These are phyloP conservation scores for Cheilosia vernalis DNA, from an alignment of 2,888 invertebrate species.

Conservation along the genomic window DNA sequence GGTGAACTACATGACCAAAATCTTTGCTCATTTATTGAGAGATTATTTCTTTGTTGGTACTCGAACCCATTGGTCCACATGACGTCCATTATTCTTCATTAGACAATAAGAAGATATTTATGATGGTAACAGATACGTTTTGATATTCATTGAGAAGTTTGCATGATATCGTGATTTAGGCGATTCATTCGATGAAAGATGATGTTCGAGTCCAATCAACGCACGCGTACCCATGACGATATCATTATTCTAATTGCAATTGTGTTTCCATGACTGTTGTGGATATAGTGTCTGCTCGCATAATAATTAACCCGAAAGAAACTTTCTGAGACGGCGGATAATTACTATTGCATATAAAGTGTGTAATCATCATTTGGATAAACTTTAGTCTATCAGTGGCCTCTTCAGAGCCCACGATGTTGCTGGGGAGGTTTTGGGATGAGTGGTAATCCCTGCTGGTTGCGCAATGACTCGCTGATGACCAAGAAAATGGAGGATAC, in stretches of 20 bases:
- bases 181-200: conserved; percentile 20
- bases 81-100: conserved; percentile 63
- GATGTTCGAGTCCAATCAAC: conserved; percentile 29
- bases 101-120: conserved; percentile 50
- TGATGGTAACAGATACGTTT: conserved; percentile 19
- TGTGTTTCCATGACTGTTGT: not conserved
- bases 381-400: too few species aligned
- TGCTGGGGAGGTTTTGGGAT: too few species aligned
- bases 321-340: too few species aligned
- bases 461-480: too few species aligned
- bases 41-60: conserved; percentile 57
- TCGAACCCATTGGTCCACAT: conserved; percentile 34
- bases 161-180: conserved; percentile 38
- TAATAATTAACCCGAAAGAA: too few species aligned
- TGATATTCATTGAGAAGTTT: conserved; percentile 40
- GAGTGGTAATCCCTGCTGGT: too few species aligned
- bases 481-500: too few species aligned
- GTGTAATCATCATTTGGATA: too few species aligned
- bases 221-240: not conserved
- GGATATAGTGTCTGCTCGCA: too few species aligned
- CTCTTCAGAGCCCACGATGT: too few species aligned
- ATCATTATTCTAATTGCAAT: not conserved
- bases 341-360: too few species aligned
- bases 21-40: conserved; percentile 69
- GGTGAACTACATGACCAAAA: conserved; percentile 47